Conservation (phyloP, 2,888 invertebrate species). For the Melolontha melolontha region DNA sequence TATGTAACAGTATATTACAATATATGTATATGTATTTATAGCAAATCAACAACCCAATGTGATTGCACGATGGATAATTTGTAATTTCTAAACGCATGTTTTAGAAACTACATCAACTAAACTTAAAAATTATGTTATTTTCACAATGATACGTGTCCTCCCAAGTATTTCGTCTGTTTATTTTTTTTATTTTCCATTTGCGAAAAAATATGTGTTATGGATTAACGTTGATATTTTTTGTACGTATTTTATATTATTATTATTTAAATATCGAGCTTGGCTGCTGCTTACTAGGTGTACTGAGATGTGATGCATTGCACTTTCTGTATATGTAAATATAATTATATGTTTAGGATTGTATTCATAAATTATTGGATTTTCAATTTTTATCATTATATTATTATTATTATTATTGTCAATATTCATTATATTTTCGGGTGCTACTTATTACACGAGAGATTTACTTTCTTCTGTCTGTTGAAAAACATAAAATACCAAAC, state of each 20-base stretch:
- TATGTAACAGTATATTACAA: slow-evolving; percentile 21
- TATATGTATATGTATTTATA: slow-evolving; percentile 19
- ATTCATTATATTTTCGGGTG: slow-evolving; percentile 55
- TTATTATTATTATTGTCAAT: slow-evolving; percentile 38
- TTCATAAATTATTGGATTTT: slow-evolving; percentile 49
- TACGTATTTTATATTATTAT: slow-evolving; percentile 59
- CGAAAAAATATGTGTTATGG: slow-evolving; percentile 35
- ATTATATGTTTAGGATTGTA: slow-evolving; percentile 50
- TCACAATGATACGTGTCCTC: neutral
- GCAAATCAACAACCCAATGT: neutral
- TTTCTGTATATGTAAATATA: slow-evolving; percentile 59
- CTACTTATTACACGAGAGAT: slow-evolving; percentile 50
- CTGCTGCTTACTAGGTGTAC: slow-evolving; percentile 61
- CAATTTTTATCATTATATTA: slow-evolving; percentile 51
- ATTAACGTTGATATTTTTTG: slow-evolving; percentile 47
- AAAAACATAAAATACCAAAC: neutral
- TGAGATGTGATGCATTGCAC: slow-evolving; percentile 63
- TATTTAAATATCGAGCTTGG: slow-evolving; percentile 52
- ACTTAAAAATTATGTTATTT: neutral
- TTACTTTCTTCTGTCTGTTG: slow-evolving; percentile 54
- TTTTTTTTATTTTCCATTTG: slow-evolving; percentile 35
- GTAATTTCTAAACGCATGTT: slow-evolving; percentile 22
- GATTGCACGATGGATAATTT: neutral
- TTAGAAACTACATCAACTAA: neutral
- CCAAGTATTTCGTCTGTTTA: slow-evolving; percentile 20